A percentile compares a stretch with the other conserved stretches of the same genome.
phyloP scores from a whole-genome alignment of 2,888 invertebrate genomes.

The Bombylius major region DNA sequence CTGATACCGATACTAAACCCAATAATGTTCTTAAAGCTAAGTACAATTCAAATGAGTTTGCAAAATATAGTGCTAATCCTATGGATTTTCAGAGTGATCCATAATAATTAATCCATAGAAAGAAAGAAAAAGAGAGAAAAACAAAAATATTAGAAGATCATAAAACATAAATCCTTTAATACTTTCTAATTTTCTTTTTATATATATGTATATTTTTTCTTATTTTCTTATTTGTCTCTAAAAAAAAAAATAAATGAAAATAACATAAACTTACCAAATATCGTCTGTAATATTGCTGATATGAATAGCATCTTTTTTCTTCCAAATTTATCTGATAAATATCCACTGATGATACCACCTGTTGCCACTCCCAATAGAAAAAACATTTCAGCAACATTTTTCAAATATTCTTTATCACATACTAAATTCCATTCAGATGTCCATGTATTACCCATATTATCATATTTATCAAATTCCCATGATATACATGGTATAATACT shows the following conservation, averaged over 20 bases:
- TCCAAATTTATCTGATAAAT: constrained; percentile 68
- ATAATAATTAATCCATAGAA: background rate
- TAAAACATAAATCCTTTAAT: background rate
- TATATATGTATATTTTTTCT: too few species aligned
- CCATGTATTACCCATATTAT: constrained; percentile 48
- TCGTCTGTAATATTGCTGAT: constrained; percentile 54
- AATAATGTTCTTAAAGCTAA: constrained; percentile 53
- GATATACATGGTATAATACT: constrained; percentile 41
- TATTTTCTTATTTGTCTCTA: too few species aligned
- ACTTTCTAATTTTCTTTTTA: too few species aligned
- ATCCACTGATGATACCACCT: constrained; percentile 67
- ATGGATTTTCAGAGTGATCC: background rate
- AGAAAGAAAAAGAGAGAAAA: background rate
- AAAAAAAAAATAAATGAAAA: too few species aligned
- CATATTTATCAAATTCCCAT: constrained; percentile 47
- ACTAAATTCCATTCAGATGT: constrained; percentile 66
- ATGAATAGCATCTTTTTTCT: constrained; percentile 62
- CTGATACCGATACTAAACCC: constrained; percentile 67
- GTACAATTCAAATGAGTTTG: constrained; percentile 58
- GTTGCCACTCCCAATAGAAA: constrained; percentile 64
- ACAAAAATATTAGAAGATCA: background rate
- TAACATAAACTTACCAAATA: constrained; percentile 40
- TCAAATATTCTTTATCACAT: constrained; percentile 55
- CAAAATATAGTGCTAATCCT: constrained; percentile 53
- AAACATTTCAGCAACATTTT: constrained; percentile 62